A percentile compares a stretch with the other conserved stretches of the same genome.
phyloP scores from a whole-genome alignment of 1,140 invertebrate species.

The Vollenhovia emeryi region DNA sequence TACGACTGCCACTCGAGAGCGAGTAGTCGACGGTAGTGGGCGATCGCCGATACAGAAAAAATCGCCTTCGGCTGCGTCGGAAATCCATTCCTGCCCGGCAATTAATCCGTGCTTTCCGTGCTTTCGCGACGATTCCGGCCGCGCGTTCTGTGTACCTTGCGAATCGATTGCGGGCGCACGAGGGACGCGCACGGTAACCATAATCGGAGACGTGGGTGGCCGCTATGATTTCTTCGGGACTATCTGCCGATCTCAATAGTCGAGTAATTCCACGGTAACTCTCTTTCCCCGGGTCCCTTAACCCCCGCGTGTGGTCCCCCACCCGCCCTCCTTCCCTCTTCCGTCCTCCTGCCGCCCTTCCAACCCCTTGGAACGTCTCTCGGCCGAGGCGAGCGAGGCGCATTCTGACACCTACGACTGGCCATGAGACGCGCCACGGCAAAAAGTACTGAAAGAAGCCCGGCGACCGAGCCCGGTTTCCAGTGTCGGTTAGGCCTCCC shows the following conservation, averaged over 20 bases:
- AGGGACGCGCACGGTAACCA: conserved; percentile 45
- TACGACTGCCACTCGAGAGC: conserved; percentile 24
- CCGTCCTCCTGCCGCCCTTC: neutral
- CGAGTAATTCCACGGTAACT: conserved; percentile 80
- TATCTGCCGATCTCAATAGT: conserved; percentile 83
- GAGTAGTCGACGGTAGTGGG: conserved; percentile 16
- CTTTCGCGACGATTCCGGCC: conserved; percentile 30
- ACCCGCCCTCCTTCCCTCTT: neutral
- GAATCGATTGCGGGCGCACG: conserved; percentile 43
- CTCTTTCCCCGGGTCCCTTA: conserved; percentile 48
- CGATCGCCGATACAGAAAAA: conserved; percentile 9
- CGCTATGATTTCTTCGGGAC: conserved; percentile 83
- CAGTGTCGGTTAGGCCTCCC: conserved; percentile 83
- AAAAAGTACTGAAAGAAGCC: conserved; percentile 69
- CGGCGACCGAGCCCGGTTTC: conserved; percentile 69
- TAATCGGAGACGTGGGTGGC: conserved; percentile 81
- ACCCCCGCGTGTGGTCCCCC: conserved; percentile 29
- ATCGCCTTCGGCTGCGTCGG: conserved; percentile 1
- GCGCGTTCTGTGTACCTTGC: conserved; percentile 14
- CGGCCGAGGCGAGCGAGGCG: conserved; percentile 73
- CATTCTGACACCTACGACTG: conserved; percentile 83
- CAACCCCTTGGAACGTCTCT: conserved; percentile 22
- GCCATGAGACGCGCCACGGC: conserved; percentile 74
- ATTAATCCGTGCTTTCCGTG: conserved; percentile 49
- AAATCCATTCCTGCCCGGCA: conserved; percentile 16